These are phyloP conservation scores for Bellardia pandia DNA, from an alignment of 2,888 invertebrate genomes.

Conservation along the genomic window DNA sequence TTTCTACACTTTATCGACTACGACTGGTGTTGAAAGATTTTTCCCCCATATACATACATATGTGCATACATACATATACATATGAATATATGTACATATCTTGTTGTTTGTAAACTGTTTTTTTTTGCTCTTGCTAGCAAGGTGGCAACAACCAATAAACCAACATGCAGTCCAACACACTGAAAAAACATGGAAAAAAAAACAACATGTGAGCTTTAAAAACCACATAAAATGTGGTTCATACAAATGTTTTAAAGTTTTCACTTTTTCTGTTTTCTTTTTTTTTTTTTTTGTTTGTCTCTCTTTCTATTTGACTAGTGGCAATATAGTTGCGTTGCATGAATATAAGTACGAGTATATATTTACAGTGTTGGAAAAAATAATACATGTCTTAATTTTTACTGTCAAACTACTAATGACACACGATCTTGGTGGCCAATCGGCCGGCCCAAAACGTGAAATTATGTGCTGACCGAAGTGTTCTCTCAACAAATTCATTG, in stretches of 20 bases:
- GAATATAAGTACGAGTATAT: background rate
- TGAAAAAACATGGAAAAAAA: conserved; percentile 3
- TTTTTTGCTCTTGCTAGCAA: conserved; percentile 23
- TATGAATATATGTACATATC: background rate
- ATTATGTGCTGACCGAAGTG: too few relatives aligned
- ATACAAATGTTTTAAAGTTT: conserved; percentile 56
- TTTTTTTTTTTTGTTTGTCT: background rate
- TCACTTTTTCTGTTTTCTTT: background rate
- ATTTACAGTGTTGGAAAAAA: background rate
- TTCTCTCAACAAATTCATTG: too few relatives aligned
- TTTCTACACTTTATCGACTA: conserved; percentile 46
- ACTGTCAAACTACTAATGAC: too few relatives aligned
- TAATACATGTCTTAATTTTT: too few relatives aligned
- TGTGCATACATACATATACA: too few relatives aligned
- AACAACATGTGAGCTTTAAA: conserved; percentile 57
- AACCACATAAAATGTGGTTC: conserved; percentile 63
- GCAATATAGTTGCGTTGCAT: background rate
- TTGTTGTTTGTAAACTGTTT: background rate
- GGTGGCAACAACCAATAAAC: conserved; percentile 70
- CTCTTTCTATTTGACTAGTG: conserved; percentile 14
- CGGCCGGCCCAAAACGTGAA: too few relatives aligned
- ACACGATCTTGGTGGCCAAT: too few relatives aligned
- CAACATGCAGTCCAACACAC: conserved; percentile 46
- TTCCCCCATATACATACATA: background rate
- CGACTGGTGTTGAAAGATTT: conserved; percentile 56